Conservation (phyloP, 2,888 invertebrate species). For the Argyresthia goedartella region DNA sequence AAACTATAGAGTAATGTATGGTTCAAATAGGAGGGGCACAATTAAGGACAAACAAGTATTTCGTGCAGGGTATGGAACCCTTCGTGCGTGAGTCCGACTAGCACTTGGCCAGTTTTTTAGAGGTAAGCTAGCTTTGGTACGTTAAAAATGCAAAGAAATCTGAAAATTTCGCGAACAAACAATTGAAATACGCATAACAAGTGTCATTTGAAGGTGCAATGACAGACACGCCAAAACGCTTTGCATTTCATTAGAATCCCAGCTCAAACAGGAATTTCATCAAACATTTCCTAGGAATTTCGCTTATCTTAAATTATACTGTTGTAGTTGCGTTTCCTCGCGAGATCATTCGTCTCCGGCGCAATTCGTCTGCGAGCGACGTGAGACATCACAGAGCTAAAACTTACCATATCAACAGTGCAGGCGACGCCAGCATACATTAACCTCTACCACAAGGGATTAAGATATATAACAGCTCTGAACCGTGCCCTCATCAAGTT, state of each 20-base stretch:
- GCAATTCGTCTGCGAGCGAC: slow-evolving; percentile 56
- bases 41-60: no score
- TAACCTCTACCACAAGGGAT: no score
- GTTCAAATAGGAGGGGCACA: no score
- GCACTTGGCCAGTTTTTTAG: no score
- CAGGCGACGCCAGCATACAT: no score
- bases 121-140: no score
- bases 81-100: no score
- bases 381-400: slow-evolving; percentile 17
- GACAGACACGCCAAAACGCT: not conserved
- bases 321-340: slow-evolving; percentile 17
- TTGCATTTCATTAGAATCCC: not conserved
- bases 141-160: not conserved
- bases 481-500: no score
- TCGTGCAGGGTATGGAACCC: no score
- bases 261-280: not conserved
- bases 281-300: not conserved
- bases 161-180: not conserved
- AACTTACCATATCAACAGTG: no score
- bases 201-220: not conserved
- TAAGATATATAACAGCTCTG: no score
- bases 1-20: no score
- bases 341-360: slow-evolving; percentile 52
- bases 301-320: not conserved
- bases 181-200: not conserved